These are phyloP conservation scores for Ochropleura plecta DNA, from an alignment of 2,888 invertebrate genomes.

Conservation along the genomic window DNA sequence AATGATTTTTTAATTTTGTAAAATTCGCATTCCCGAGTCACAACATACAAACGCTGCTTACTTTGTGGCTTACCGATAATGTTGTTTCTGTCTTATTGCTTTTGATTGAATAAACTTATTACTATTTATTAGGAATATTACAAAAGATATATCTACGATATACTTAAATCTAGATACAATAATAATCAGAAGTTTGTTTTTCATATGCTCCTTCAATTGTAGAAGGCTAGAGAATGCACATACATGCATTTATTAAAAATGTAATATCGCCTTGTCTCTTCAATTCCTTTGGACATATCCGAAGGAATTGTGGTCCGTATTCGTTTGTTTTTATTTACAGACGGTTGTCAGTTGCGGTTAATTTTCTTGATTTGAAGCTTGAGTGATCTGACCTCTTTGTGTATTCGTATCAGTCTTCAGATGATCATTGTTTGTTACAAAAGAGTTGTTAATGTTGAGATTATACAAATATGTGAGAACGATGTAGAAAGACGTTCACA, in stretches of 20 bases:
- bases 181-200: background rate
- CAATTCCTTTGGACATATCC: background rate
- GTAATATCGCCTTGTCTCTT: background rate
- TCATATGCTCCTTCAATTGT: background rate
- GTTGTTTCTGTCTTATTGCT: too few species aligned
- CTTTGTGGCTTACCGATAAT: too few species aligned
- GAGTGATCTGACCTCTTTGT: conserved; percentile 37
- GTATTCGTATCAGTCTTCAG: conserved; percentile 28
- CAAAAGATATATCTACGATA: background rate
- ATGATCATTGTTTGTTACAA: conserved; percentile 15
- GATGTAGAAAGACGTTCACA: too few species aligned
- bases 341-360: conserved; percentile 3
- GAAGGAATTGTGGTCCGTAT: background rate
- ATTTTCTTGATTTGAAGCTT: conserved; percentile 23
- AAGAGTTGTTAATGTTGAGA: too few species aligned
- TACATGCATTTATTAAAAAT: conserved; percentile 4
- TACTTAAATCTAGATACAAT: too few species aligned
- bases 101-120: too few species aligned
- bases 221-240: background rate
- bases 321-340: conserved; percentile 10
- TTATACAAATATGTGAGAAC: too few species aligned
- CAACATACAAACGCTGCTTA: too few species aligned
- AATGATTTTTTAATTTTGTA: too few species aligned
- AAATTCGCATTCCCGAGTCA: too few species aligned
- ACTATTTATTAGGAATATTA: too few species aligned